Evolutionary conservation across 2,888 invertebrate species (phyloP).

Genomic region (Cerastoderma edule): DNA sequence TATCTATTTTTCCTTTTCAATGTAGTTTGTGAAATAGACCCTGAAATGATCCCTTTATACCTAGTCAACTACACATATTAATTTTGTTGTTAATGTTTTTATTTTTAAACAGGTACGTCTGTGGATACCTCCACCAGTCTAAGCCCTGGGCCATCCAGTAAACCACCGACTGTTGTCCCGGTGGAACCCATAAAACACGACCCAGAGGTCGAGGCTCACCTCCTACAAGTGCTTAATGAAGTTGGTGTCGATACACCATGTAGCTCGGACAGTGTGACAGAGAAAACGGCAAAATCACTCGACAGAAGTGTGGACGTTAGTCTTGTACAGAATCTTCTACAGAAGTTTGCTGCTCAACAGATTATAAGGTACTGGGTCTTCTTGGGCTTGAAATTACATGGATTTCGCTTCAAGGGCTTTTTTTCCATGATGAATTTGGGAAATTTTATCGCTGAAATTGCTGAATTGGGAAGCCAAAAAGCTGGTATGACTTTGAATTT

Average conservation of each 20-base stretch:
- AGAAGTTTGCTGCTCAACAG: slow-evolving; percentile 91
- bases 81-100: background rate
- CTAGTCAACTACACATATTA: too few relatives aligned
- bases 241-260: slow-evolving; percentile 89
- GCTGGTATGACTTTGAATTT: too few relatives aligned
- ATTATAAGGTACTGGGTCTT: slow-evolving; percentile 85
- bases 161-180: slow-evolving; percentile 38
- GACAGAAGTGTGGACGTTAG: slow-evolving; percentile 86
- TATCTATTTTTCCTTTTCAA: background rate
- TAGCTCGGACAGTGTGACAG: slow-evolving; percentile 88
- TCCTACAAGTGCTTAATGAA: slow-evolving; percentile 89
- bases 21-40: background rate
- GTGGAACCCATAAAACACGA: slow-evolving; percentile 80
- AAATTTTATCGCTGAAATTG: too few relatives aligned
- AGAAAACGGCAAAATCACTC: slow-evolving; percentile 84
- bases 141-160: slow-evolving; percentile 38
- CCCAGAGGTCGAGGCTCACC: slow-evolving; percentile 87
- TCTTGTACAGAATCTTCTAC: slow-evolving; percentile 89
- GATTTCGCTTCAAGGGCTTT: too few relatives aligned
- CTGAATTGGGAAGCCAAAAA: too few relatives aligned
- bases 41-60: background rate
- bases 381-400: too few relatives aligned
- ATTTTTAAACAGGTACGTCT: background rate
- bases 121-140: slow-evolving; percentile 32
- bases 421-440: too few relatives aligned